Evolutionary conservation across 2,797 vertebrate species (phyloP), one percentile per base, ranked within the genome.

Genomic region (Myotis vivesi): DNA sequence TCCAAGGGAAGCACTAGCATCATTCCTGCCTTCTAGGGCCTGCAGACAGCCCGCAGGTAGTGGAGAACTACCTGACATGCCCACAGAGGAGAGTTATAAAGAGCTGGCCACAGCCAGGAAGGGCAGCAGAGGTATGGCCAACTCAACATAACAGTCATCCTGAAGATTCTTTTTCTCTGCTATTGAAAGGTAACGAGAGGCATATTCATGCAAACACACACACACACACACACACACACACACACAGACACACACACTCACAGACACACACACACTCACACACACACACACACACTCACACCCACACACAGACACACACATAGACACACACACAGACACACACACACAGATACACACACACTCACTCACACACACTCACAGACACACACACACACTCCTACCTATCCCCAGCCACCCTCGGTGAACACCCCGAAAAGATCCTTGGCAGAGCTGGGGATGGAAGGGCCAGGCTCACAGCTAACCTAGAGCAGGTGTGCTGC

Each of bases 81-180:
- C 17, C 38, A 72, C 1, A 80, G 28, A 80, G 2, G 1, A 72
- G 23, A 46, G 17, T 22, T 80, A 15, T 5, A 16, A 89, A 92
- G 68, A 84, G 22, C 10, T 91, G 22, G 15, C 19, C 69, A 64
- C 10, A 22, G n/a, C 36, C 75, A 81, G 41, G 30, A 96, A 69
- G 44, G 11, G 22, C 4, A 59, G 12, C 23, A 68, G 69, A 87
- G 38, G 8, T 13, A 57, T 16, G 36, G 44, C 38, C 46, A 88
- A 59, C 17, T 16, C 36, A n/a, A 75, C 33, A 64, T 22, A 53
- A 20, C 17, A 81, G 83, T n/a, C 6, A 73, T 3, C 12, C 3
- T 38, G 62, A 1, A 66, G 36, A 25, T 3, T 7, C n/a, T 72
- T 82, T 53, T n/a, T 76, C 19, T 59, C 23, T 88, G 36, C 25